Percentiles rank a stretch among this genome's conserved stretches.
These are phyloP conservation scores for Notothenia coriiceps DNA, from an alignment of 2,113 vertebrate species.

Conservation along the genomic window DNA sequence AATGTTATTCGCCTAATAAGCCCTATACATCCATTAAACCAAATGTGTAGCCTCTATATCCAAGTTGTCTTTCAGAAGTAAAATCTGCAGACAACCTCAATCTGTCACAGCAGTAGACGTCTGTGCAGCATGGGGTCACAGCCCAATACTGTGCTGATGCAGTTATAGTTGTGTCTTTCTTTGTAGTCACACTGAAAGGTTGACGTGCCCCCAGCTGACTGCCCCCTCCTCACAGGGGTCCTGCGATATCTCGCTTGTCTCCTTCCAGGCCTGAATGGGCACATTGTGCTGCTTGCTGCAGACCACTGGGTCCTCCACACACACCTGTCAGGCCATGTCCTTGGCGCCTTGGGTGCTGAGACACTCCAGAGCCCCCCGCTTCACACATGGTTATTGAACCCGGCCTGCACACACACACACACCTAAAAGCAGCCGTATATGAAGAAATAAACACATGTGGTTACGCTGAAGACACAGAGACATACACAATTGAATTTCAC, in stretches of 20 bases:
- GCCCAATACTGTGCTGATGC: constrained; percentile 54
- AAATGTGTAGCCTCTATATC: constrained; percentile 24
- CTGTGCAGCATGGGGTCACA: constrained; percentile 44
- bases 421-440: constrained; percentile 34
- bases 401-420: not conserved
- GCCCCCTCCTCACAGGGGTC: constrained; percentile 65
- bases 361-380: constrained; percentile 68
- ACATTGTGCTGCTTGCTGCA: constrained; percentile 73
- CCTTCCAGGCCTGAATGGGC: constrained; percentile 75
- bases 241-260: constrained; percentile 80
- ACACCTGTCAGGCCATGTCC: constrained; percentile 82
- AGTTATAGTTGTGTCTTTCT: constrained; percentile 68
- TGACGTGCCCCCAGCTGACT: constrained; percentile 63
- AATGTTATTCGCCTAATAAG: not conserved
- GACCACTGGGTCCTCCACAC: constrained; percentile 59
- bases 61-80: constrained; percentile 5
- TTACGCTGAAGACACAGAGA: constrained; percentile 16
- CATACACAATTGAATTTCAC: constrained; percentile 52
- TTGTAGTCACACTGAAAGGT: constrained; percentile 71
- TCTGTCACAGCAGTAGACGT: constrained; percentile 36
- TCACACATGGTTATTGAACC: constrained; percentile 71
- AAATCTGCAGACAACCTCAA: constrained; percentile 42
- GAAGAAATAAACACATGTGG: constrained; percentile 59
- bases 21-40: not conserved
- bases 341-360: constrained; percentile 74